These are phyloP conservation scores for Lobophora halterata DNA, from an alignment of 2,888 invertebrate genomes.

Conservation along the genomic window DNA sequence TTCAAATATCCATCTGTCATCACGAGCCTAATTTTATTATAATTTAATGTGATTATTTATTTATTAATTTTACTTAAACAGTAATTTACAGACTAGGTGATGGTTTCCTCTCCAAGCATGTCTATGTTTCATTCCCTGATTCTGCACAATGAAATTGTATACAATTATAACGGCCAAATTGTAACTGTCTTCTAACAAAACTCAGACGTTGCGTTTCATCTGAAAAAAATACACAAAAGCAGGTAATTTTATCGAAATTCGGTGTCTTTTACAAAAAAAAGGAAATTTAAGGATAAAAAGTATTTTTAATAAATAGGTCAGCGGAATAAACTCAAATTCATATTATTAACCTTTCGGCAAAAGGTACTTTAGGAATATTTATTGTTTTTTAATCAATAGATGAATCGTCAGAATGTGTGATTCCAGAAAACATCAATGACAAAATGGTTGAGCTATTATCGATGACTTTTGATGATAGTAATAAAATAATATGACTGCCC, in stretches of 20 bases:
- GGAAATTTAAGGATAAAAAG: constrained; percentile 58
- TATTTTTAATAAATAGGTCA: constrained; percentile 76
- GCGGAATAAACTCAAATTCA: constrained; percentile 50
- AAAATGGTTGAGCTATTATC: no score
- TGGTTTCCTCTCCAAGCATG: constrained; percentile 41
- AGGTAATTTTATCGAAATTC: constrained; percentile 71
- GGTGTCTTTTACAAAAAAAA: constrained; percentile 62
- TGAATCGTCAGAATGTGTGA: constrained; percentile 41
- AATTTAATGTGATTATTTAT: background rate
- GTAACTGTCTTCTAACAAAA: constrained; percentile 76
- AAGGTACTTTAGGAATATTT: constrained; percentile 57
- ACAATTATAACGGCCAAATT: constrained; percentile 80
- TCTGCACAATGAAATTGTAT: constrained; percentile 75
- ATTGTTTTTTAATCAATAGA: constrained; percentile 71
- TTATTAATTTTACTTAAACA: no score
- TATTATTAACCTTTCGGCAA: constrained; percentile 69
- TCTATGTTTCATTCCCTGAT: constrained; percentile 43
- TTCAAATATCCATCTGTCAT: no score
- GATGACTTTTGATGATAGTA: no score
- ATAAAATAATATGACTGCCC: constrained; percentile 26
- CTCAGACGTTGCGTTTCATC: constrained; percentile 57
- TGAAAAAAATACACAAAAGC: constrained; percentile 64
- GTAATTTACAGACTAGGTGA: no score
- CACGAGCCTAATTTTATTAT: no score
- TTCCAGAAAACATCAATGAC: no score